Base-by-base conservation (phyloP, 2,113 vertebrate species). In the Tursiops truncatus region DNA sequence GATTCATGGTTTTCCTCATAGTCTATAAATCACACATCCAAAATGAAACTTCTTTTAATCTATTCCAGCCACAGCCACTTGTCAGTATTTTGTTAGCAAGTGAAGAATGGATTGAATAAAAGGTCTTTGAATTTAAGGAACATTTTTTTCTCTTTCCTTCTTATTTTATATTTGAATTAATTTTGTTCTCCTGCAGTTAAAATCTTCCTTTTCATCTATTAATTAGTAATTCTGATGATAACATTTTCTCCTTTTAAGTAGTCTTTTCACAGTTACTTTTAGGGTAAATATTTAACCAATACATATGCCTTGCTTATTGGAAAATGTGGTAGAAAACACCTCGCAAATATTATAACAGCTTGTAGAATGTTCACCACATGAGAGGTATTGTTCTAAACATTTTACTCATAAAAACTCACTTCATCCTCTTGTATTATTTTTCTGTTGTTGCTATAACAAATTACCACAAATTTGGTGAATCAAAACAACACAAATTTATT, bases 21-120 rank as follows among this genome's bases (percentile, higher is more conserved):
- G 89, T 84, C 74, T 87, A 47, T 97, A 97, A 96, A 97, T 97
- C 97, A 97, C 65, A 79, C 83, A 96, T 67, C 31, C 70, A 95
- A 96, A 96, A 94, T 95, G 88, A 98, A 97, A 94, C 26, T 18
- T 87, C 77, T 97, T 94, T 96, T 87, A 97, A 96, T 95, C 89
- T 91, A 63, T 89, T 96, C 73, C 88, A 95, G 94, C 50, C 74
- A 53, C n/a, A 94, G 83, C 1, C 58, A 92, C 88, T 92, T 98
- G 92, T 95, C 63, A 91, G 70, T 86, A 85, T 98, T 96, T 95
- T 96, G 71, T 96, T 96, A 96, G 65, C 68, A 92, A 95, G 20
- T 88, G 25, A 94, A 94, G 71, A 96, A 96, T 83, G 41, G 84
- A 85, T 77, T 38, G 91, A 84, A 91, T 65, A 85, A 93, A 95